Evolutionary conservation across 2,888 invertebrate species (phyloP), one percentile per base, ranked within the genome.

Genomic region (Poecilobothrus nobilitatus): DNA sequence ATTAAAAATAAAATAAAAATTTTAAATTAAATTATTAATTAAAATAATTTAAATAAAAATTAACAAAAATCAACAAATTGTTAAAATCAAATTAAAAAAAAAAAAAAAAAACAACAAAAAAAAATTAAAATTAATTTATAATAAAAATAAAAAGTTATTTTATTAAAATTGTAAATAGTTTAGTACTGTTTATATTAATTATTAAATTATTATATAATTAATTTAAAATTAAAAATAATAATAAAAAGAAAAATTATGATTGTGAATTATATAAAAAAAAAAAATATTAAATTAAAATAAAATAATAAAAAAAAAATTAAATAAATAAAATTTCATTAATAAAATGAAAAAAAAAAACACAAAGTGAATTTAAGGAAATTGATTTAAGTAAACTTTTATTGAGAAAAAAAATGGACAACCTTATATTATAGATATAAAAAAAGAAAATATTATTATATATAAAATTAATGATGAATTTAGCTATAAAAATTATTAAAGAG

Each of bases 121-220:
- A 53, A 33, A 66, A 22, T 53, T 8, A 53, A 53, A 66, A 44
- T 6, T 22, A 41, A 21, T 34, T 41, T 20, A 44, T 20, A 66
- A 41, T 6, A 63, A 68, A 66, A 66, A 66, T 66, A 66, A 66
- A 64, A 67, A 70, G 69, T 66, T 70, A 70, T 70, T 70, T 70
- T 70, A 70, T 68, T 70, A 70, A 62, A 65, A 65, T 70, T 70
- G 70, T 70, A 70, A 68, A 70, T 71, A 68, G 69, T 65, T 69
- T 66, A 71, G 68, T 65, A 69, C 65, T 70, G 70, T 71, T 71
- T 71, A 71, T 69, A 66, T 68, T 27, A 69, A 61, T 66, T 68
- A 67, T 66, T 65, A 68, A 65, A 68, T 18, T 18, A 27, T 27
- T 27, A 63, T 27, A 63, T 15, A 63, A 63, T 22, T 22, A 33